Evolutionary conservation across 2,888 invertebrate species (phyloP), one percentile per base, ranked within the genome.

Genomic region (Noctua comes): DNA sequence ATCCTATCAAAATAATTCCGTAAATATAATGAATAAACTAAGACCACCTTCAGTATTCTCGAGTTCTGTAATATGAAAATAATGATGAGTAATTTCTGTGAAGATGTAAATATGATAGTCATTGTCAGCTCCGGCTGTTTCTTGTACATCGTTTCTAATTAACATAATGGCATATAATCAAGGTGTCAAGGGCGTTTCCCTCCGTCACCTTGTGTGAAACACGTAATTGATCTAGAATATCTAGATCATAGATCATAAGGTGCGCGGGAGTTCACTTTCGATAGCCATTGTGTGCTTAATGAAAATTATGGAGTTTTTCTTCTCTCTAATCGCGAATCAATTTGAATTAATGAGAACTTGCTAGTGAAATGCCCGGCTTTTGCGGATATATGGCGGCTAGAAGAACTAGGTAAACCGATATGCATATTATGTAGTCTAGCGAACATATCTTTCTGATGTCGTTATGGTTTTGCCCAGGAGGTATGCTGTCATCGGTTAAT

Each of bases 221-320:
- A 75, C 77, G 85, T 84, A 82, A 85, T 89, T 86, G 87, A 88
- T 77, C 80, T 82, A 85, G 73, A 73, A 86, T 83, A 86, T 76
- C 79, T 82, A 79, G 64, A 82, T 76, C 80, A 87, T 87, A 80
- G 64, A 82, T 76, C 80, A 87, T 87, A 80, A 80, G 82, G 74
- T 68, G 86, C 85, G 85, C 86, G 89, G 81, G 86, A 90, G 86
- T 88, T 91, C 88, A 90, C 92, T 93, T 87, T 92, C 91, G 87
- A 87, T 91, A 83, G 68, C 76, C 85, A 91, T 92, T 93, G 93
- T 92, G 88, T 88, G 85, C 83, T 85, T 82, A 85, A 90, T 90
- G 88, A 77, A 88, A 90, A 90, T 86, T 82, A 79, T 73, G 10
- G 77, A 82, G 86, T 89, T 90, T 89, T 88, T 89, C 77, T 76